These are phyloP conservation scores for Benthosema pterotum DNA, from an alignment of 2,797 vertebrate species.

Conservation along the genomic window DNA sequence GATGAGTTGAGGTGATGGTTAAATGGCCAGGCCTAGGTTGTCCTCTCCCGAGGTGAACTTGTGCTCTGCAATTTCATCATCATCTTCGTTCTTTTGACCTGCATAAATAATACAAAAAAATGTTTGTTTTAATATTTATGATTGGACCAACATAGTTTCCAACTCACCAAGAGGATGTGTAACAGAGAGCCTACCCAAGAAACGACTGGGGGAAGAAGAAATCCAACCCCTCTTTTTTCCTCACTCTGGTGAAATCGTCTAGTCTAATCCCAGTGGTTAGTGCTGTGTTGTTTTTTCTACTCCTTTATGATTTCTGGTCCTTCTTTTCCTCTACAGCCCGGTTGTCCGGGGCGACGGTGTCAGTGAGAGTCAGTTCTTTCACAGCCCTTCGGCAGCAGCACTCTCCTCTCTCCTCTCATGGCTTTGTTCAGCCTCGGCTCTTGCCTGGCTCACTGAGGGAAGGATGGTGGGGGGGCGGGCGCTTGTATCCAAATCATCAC, in stretches of 20 bases:
- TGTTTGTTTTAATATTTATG: slow-evolving; percentile 26
- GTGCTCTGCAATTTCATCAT: slow-evolving; percentile 61
- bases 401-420: slow-evolving; percentile 69
- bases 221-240: slow-evolving; percentile 31
- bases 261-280: slow-evolving; percentile 51
- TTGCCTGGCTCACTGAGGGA: slow-evolving; percentile 61
- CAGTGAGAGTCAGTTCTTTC: slow-evolving; percentile 72
- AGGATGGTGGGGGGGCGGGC: slow-evolving; percentile 27
- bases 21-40: slow-evolving; percentile 57
- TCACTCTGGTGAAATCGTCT: slow-evolving; percentile 50
- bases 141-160: slow-evolving; percentile 62
- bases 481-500: not conserved
- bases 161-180: slow-evolving; percentile 58
- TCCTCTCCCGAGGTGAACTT: slow-evolving; percentile 67
- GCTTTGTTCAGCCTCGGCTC: slow-evolving; percentile 77
- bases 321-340: slow-evolving; percentile 61
- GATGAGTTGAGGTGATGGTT: slow-evolving; percentile 55
- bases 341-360: slow-evolving; percentile 81
- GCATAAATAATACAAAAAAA: too few species aligned
- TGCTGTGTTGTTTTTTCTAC: slow-evolving; percentile 58
- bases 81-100: slow-evolving; percentile 40
- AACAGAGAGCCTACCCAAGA: slow-evolving; percentile 31
- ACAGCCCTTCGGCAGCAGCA: slow-evolving; percentile 62
- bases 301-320: slow-evolving; percentile 52
- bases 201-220: slow-evolving; percentile 25